A percentile compares a stretch with the other conserved stretches of the same genome.
Conservation (phyloP, 1,140 invertebrate species). For the Cherax destructor region DNA sequence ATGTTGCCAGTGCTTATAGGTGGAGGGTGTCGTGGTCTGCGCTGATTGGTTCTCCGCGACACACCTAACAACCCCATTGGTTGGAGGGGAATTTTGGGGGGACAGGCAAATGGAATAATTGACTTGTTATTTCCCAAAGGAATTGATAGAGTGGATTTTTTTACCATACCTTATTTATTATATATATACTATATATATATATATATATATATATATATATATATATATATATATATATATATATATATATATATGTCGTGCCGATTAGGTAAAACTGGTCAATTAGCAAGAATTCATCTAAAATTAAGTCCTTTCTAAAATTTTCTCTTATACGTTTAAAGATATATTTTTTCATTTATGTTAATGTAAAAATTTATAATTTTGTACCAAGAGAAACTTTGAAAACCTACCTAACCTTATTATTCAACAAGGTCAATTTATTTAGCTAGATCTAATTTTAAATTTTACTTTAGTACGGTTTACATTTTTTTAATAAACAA, state of each 20-base stretch:
- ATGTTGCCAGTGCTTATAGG: not conserved
- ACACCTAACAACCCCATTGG: not conserved
- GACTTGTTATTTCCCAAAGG: slow-evolving; percentile 1
- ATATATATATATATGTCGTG: not conserved
- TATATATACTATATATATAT: slow-evolving; percentile 9
- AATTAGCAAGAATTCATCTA: too few species aligned
- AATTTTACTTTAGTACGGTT: too few species aligned
- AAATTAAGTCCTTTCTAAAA: too few species aligned
- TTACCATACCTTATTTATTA: not conserved
- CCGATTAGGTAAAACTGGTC: too few species aligned
- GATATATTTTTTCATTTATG: too few species aligned
- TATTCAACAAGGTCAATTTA: too few species aligned
- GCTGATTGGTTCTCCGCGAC: not conserved
- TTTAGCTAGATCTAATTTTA: too few species aligned
- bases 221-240: slow-evolving; percentile 19
- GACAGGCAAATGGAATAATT: not conserved
- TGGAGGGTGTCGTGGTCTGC: not conserved
- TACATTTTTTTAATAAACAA: too few species aligned
- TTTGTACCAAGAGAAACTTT: too few species aligned
- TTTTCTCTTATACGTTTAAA: too few species aligned
- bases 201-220: slow-evolving; percentile 9
- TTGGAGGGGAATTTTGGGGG: not conserved
- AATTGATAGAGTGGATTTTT: not conserved
- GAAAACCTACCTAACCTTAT: too few species aligned
- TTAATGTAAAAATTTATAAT: too few species aligned